Conservation (phyloP, 2,797 vertebrate species). For the Cynopterus sphinx region DNA sequence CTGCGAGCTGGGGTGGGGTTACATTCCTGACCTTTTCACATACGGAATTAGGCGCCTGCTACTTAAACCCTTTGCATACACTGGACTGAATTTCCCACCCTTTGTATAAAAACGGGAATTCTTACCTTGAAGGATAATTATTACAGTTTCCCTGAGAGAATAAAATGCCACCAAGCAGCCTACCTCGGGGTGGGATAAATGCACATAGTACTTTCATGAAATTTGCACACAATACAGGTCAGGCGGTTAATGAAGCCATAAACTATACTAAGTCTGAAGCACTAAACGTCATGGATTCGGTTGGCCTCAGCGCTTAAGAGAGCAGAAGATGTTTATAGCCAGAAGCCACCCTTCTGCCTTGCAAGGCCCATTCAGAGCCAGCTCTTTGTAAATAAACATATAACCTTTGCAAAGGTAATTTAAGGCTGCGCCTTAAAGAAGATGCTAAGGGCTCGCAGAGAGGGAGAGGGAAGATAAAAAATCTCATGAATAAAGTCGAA, state of each 20-base stretch:
- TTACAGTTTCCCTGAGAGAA: constrained; percentile 79
- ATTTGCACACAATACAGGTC: constrained; percentile 85
- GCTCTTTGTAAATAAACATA: constrained; percentile 88
- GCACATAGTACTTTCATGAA: constrained; percentile 80
- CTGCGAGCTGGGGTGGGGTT: neutral
- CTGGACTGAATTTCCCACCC: neutral
- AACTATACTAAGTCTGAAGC: constrained; percentile 78
- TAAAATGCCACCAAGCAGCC: constrained; percentile 75
- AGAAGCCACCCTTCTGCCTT: constrained; percentile 81
- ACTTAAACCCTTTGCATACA: neutral
- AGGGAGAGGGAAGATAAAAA: constrained; percentile 85
- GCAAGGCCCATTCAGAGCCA: constrained; percentile 80
- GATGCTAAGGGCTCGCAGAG: constrained; percentile 80
- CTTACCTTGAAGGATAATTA: constrained; percentile 80
- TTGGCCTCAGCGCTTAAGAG: constrained; percentile 82
- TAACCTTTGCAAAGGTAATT: constrained; percentile 88
- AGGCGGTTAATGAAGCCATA: constrained; percentile 85
- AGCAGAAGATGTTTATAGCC: constrained; percentile 83
- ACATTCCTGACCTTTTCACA: neutral
- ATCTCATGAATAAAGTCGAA: constrained; percentile 87
- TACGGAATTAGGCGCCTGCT: neutral
- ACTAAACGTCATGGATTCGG: constrained; percentile 80
- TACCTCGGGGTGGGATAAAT: constrained; percentile 79
- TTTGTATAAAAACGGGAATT: neutral
- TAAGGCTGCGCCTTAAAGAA: constrained; percentile 86